Evolutionary conservation across 2,888 invertebrate genomes (phyloP).

Genomic region (Spisula subtruncata): DNA sequence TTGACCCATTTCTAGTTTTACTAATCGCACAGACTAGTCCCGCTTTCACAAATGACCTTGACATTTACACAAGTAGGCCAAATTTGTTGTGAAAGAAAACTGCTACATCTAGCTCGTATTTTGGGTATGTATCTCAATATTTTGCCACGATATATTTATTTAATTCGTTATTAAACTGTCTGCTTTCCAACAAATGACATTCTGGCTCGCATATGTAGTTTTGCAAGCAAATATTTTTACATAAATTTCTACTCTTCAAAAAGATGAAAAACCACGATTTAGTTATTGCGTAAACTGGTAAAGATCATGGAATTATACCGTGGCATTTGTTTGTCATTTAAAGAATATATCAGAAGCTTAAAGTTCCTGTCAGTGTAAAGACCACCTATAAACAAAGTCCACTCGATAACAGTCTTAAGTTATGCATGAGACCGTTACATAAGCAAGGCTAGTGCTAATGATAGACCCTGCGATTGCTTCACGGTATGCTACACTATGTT

Average conservation of each 20-base stretch:
- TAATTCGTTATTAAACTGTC: background rate
- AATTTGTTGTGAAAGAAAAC: slow-evolving; percentile 34
- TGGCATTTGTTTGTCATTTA: background rate
- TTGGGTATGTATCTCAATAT: background rate
- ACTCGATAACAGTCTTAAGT: no score
- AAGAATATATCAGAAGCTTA: background rate
- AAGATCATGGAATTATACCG: background rate
- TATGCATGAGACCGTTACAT: no score
- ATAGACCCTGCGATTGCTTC: no score
- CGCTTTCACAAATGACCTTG: background rate
- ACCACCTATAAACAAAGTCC: no score
- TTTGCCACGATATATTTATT: background rate
- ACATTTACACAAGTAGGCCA: slow-evolving; percentile 13
- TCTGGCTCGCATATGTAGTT: background rate
- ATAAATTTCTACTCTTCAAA: background rate
- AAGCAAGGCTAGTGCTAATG: no score
- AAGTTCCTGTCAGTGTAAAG: no score
- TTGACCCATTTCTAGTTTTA: background rate
- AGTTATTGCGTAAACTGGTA: background rate
- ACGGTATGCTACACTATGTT: no score
- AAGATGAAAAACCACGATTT: no score
- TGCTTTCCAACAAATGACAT: background rate
- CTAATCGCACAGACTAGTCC: background rate
- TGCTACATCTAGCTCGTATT: background rate
- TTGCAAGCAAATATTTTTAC: background rate